Evolutionary conservation across 2,888 invertebrate species (phyloP), one percentile per base, ranked within the genome.

Genomic region (Cryptus viduatorius): DNA sequence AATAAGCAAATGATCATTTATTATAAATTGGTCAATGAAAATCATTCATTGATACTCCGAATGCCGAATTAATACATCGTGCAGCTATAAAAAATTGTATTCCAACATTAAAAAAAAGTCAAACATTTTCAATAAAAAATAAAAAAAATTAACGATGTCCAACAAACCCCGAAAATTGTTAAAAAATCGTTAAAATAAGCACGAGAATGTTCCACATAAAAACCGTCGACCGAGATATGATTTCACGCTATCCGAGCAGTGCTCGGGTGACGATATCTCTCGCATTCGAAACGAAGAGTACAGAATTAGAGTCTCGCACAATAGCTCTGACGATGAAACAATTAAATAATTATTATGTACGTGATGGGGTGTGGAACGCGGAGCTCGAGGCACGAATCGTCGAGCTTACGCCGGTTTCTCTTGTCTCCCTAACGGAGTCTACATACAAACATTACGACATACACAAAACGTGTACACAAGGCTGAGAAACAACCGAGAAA

Each of bases 331-430:
- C 79, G 86, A 87, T 88, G 86, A 87, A 89, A 87, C 87, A 89
- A 90, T 90, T 89, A 90, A 91, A 89, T 89, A 90, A 91, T 91
- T 89, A 89, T 87, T 65, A 53, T 69, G 68, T 48, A 65, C 59
- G 65, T 72, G 71, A 67, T 59, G 73, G 79, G 73, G 50, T 61
- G 75, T 78, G 75, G 78, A 76, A 44, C 53, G 65, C 3, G n/a
- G 76, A 65, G 50, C 64, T 10, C 61, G 16, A 24, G 29, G 31
- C 61, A 61, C 61, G 61, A 61, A 37, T 56, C 53, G 44, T 50
- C 37, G 48, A 31, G n/a, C 37, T 19, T 65, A 37, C 59, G 37
- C 37, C 37, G 14, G 31, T 42, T 48, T 75, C 48, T 80, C 71
- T n/a, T 61, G 24, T 64, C 16, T 46, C 48, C 48, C 14, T 0